Percentiles rank a stretch among this genome's conserved stretches.
phyloP scores from a whole-genome alignment of 23 tunicate genomes.

The Aplidium turbinatum region DNA sequence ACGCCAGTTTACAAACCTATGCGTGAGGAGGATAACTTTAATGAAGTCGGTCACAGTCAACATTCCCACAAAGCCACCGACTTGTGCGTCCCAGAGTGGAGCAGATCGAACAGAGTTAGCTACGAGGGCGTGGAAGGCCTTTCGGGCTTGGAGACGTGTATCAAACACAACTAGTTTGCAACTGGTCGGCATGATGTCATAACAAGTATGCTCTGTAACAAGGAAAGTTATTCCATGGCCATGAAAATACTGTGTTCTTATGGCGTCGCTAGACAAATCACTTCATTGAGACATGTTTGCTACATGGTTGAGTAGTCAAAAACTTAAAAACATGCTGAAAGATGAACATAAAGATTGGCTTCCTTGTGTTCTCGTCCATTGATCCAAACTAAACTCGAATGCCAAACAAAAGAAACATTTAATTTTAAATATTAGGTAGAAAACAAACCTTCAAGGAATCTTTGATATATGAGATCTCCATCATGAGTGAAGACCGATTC shows the following conservation, averaged over 20 bases:
- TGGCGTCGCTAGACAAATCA: no score
- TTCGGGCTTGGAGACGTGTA: slow-evolving; percentile 64
- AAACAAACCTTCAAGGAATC: slow-evolving; percentile 71
- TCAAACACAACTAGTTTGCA: slow-evolving; percentile 84
- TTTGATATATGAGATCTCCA: slow-evolving; percentile 63
- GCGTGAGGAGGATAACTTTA: slow-evolving; percentile 40
- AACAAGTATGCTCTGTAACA: slow-evolving; percentile 84
- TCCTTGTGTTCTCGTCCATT: no score
- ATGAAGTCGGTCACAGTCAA: slow-evolving; percentile 87
- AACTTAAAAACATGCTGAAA: no score
- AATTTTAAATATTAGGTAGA: no score
- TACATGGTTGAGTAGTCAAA: no score
- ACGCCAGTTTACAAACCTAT: slow-evolving; percentile 39
- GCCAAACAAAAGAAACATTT: no score
- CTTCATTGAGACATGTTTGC: no score
- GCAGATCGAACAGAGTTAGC: slow-evolving; percentile 77
- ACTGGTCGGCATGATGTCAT: slow-evolving; percentile 93
- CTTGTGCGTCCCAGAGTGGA: slow-evolving; percentile 75
- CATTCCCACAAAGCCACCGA: slow-evolving; percentile 59
- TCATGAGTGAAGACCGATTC: slow-evolving; percentile 33
- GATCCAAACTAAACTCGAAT: no score
- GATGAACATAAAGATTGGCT: no score
- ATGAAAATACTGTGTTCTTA: no score
- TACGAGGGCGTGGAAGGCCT: slow-evolving; percentile 82
- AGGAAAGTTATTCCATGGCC: no score